A percentile compares a stretch with the other conserved stretches of the same genome.
Evolutionary conservation across 2,113 vertebrate genomes (phyloP).

Genomic region (Cyanoramphus novaezelandiae): DNA sequence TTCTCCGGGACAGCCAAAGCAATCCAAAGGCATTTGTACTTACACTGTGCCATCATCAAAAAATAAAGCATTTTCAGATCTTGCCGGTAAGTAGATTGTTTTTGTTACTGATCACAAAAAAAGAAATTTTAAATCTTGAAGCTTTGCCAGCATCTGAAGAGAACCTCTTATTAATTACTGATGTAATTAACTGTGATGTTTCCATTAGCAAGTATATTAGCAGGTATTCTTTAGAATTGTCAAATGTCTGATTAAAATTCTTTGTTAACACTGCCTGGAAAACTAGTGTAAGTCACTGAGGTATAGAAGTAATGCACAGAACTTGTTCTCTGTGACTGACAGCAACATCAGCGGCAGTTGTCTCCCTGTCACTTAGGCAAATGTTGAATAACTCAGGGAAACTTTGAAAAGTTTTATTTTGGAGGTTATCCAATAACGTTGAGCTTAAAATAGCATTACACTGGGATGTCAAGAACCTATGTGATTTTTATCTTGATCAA

Average conservation of each 20-base stretch:
- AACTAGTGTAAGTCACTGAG: not conserved
- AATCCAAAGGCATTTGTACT: slow-evolving; percentile 99
- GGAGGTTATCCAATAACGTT: not conserved
- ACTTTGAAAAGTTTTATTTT: not conserved
- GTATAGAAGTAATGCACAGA: not conserved
- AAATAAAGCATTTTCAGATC: slow-evolving; percentile 99
- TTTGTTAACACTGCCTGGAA: not conserved
- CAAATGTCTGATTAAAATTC: not conserved
- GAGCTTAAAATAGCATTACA: not conserved
- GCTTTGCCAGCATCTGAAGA: not conserved
- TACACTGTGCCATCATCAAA: slow-evolving; percentile 98
- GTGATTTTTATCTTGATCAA: not conserved
- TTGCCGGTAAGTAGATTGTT: slow-evolving; percentile 85
- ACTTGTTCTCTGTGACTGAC: not conserved
- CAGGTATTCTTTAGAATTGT: not conserved
- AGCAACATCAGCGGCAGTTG: not conserved
- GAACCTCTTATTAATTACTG: not conserved
- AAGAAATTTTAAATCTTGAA: not conserved
- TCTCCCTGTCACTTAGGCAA: not conserved
- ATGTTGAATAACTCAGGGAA: not conserved
- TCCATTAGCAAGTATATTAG: not conserved
- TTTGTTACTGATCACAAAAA: not conserved
- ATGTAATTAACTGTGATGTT: not conserved
- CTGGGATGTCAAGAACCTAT: not conserved
- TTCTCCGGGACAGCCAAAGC: slow-evolving; percentile 97